Percentiles rank a stretch among this genome's conserved stretches.
These are phyloP conservation scores for Strigamia crassipes DNA, from an alignment of 2,888 invertebrate species.

Conservation along the genomic window DNA sequence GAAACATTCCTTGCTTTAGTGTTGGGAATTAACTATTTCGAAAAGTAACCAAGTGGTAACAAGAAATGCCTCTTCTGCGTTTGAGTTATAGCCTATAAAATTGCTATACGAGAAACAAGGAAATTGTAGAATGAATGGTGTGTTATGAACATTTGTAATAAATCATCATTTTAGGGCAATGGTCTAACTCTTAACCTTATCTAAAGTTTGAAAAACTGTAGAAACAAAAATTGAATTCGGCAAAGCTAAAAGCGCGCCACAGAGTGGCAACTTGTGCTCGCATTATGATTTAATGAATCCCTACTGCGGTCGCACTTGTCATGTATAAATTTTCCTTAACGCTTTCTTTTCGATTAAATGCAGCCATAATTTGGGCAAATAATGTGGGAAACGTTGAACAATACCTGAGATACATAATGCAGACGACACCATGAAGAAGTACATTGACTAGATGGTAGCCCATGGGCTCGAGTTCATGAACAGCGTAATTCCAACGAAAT, in stretches of 20 bases:
- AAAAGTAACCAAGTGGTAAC: constrained; percentile 34
- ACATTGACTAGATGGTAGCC: constrained; percentile 94
- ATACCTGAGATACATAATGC: constrained; percentile 86
- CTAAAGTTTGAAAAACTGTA: not conserved
- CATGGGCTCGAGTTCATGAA: constrained; percentile 86
- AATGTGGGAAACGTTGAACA: no score
- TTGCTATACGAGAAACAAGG: constrained; percentile 38
- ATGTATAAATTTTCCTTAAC: not conserved
- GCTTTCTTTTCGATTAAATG: not conserved
- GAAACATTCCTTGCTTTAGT: constrained; percentile 13
- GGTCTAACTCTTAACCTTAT: constrained; percentile 33
- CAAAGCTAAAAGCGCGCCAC: not conserved
- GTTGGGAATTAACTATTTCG: constrained; percentile 24
- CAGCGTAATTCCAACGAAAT: constrained; percentile 90
- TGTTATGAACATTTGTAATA: constrained; percentile 42
- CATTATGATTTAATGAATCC: not conserved
- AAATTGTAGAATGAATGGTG: constrained; percentile 42
- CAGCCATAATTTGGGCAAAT: not conserved
- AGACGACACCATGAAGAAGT: constrained; percentile 85
- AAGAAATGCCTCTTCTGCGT: constrained; percentile 35
- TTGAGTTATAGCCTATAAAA: constrained; percentile 37
- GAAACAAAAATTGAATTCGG: not conserved
- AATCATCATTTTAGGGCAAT: constrained; percentile 36
- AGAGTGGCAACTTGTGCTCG: not conserved
- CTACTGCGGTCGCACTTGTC: constrained; percentile 8